Base-by-base conservation (phyloP, 2,888 invertebrate species). In the Orchesellides sinensis region DNA sequence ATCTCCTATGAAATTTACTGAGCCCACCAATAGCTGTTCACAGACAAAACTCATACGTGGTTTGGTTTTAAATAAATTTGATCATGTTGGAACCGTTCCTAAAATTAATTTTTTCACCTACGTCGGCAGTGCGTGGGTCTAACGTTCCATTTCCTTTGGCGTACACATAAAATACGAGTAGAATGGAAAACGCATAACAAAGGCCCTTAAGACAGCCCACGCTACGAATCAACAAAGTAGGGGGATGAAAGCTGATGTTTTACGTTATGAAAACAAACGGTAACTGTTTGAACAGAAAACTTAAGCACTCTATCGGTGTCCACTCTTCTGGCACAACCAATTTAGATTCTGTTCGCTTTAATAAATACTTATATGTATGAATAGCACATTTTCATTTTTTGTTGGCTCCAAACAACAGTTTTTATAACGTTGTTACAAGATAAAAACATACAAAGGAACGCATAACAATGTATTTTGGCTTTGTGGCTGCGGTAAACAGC, bases 161-260 rank as follows among this genome's bases (percentile, higher is more conserved):
- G n/a, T n/a, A 35, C 12, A 35, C 6, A 35, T 35, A 35, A 35
- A 12, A 35, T 35, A 35, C 40, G n/a, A n/a, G n/a, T n/a, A n/a
- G n/a, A n/a, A n/a, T n/a, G n/a, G n/a, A n/a, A n/a, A n/a, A n/a
- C n/a, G n/a, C n/a, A n/a, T n/a, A n/a, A n/a, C n/a, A n/a, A n/a
- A n/a, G n/a, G n/a, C n/a, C n/a, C n/a, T n/a, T n/a, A n/a, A n/a
- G n/a, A n/a, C 52, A 61, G 32, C n/a, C 3, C 40, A 56, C 27
- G 45, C 1, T 4, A 54, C 2, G 23, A 54, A 25, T 8, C 35
- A 23, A 10, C 47, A 54, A 12, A 8, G 54, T 10, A 6, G 25
- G 25, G 32, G 65, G 65, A 47, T 74, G 74, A 74, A 74, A 74
- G 65, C 54, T 65, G 25, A 65, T 74, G 74, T n/a, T n/a, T n/a